Evolutionary conservation across 1,140 invertebrate genomes (phyloP), one percentile per base, ranked within the genome.

Genomic region (Anoplolepis gracilipes): DNA sequence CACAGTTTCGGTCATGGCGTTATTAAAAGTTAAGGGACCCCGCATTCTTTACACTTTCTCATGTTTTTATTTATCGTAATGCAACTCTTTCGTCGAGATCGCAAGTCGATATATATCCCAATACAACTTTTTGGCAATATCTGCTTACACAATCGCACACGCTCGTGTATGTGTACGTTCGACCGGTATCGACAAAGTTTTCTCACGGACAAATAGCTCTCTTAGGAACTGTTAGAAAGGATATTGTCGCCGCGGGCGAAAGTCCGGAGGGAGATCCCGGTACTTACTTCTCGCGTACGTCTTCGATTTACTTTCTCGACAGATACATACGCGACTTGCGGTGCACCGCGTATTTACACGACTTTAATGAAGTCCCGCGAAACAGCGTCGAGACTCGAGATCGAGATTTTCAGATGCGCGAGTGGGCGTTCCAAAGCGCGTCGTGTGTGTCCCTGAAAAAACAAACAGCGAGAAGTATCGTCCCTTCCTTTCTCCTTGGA

Each of bases 281-380:
- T 25, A n/a, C n/a, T n/a, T 77, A 39, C 61, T 64, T 84, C 59
- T 33, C 42, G 46, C 30, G 49, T 64, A 55, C 59, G 42, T 62
- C 62, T 84, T 64, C 72, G 72, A 84, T 84, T 84, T 77, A 84
- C 81, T 84, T 84, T 84, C 81, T 39, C 72, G 59, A 42, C 61
- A 77, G 76, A 77, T 30, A 82, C 55, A 82, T 53, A n/a, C 36
- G 78, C 67, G 36, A 13, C 53, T 82, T 30, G 8, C n/a, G n/a
- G n/a, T n/a, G 1, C 65, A 22, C 19, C 49, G 53, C 25, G 65
- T 81, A 81, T 81, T 82, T 82, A 59, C 78, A 82, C 67, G 53
- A 49, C 55, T 13, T 82, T 82, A 82, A 82, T 82, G 67, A 82
- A 59, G 55, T 64, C 39, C 11, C 36, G 53, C 36, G 77, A 46